phyloP scores from a whole-genome alignment of 2,797 vertebrate species.

The Neosilurus mollespiculum region DNA sequence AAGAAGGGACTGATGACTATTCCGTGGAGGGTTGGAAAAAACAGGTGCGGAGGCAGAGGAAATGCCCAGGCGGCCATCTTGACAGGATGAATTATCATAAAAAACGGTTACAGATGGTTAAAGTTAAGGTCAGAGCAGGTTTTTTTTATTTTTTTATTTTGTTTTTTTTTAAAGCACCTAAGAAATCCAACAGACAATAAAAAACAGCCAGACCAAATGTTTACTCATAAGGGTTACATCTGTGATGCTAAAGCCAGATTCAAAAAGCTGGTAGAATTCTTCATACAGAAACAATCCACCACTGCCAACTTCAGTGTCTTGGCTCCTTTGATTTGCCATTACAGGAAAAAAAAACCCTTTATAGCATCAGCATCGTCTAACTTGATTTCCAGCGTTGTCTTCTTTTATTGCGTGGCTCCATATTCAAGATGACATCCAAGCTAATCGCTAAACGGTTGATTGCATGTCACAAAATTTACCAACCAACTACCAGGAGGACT shows the following conservation, averaged over 20 bases:
- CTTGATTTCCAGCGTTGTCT: neutral
- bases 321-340: neutral
- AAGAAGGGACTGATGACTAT: neutral
- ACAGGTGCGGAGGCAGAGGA: neutral
- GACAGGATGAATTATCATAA: neutral
- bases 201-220: neutral
- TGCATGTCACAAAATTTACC: neutral
- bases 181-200: neutral
- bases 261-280: neutral
- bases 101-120: constrained; percentile 8
- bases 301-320: neutral
- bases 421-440: neutral
- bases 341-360: neutral
- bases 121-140: neutral
- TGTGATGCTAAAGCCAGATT: neutral
- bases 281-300: neutral
- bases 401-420: neutral
- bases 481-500: neutral
- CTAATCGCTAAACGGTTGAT: too few relatives aligned
- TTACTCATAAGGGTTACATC: neutral
- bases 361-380: too few relatives aligned
- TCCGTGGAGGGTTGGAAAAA: neutral
- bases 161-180: neutral
- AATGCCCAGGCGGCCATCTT: neutral
- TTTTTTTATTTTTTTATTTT: too few relatives aligned